A percentile compares a stretch with the other conserved stretches of the same genome.
phyloP scores from a whole-genome alignment of 2,797 vertebrate genomes.

The Crypturellus tataupa region DNA sequence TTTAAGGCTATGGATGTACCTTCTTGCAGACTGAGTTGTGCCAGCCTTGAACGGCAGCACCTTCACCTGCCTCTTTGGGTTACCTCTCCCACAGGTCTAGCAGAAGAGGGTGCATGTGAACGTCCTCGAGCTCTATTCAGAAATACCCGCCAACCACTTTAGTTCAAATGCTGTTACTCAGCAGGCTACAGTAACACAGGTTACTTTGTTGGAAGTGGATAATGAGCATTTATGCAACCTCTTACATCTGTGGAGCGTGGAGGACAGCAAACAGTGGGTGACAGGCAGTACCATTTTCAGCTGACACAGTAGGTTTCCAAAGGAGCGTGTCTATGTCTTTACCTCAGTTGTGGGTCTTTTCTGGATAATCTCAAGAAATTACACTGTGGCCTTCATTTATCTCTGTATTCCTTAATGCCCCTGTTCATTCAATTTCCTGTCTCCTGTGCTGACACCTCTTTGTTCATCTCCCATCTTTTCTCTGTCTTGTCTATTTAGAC shows the following conservation, averaged over 20 bases:
- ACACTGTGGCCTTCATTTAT: not conserved
- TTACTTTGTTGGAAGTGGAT: not conserved
- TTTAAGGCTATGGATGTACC: not conserved
- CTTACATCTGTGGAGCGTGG: fast-evolving
- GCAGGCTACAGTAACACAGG: not conserved
- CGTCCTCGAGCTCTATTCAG: not conserved
- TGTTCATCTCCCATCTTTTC: constrained; percentile 71
- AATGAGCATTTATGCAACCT: not conserved
- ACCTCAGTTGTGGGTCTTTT: not conserved
- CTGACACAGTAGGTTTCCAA: not conserved
- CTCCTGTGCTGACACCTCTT: constrained; percentile 33
- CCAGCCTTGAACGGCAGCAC: not conserved
- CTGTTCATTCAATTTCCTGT: constrained; percentile 42
- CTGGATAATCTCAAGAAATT: constrained; percentile 4
- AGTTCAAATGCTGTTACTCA: fast-evolving
- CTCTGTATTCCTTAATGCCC: not conserved
- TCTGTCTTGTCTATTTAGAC: constrained; percentile 68
- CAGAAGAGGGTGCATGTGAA: not conserved
- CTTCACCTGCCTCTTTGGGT: fast-evolving
- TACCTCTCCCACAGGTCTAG: not conserved
- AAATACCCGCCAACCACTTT: not conserved
- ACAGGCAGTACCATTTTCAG: not conserved
- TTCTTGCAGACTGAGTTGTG: fast-evolving
- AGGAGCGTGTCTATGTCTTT: not conserved
- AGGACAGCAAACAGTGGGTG: fast-evolving